phyloP scores from a whole-genome alignment of 2,113 vertebrate species.

The Semnornis frantzii region DNA sequence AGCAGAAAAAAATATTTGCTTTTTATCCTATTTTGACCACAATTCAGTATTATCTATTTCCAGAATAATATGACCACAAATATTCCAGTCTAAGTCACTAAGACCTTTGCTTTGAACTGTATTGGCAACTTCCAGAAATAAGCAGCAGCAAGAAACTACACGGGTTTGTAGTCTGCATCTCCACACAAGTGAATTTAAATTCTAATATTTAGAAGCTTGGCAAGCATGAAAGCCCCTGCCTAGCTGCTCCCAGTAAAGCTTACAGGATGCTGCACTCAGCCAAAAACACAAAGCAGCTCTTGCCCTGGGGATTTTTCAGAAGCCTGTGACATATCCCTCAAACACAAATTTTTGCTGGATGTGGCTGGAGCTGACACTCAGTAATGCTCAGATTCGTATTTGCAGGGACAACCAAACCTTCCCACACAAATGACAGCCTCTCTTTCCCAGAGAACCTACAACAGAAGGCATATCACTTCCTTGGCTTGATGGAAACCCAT shows the following conservation, averaged over 20 bases:
- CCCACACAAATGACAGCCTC: neutral
- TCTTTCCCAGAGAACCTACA: neutral
- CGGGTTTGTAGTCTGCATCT: neutral
- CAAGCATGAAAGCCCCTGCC: neutral
- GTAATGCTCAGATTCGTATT: neutral
- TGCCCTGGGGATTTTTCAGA: neutral
- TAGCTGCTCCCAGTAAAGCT: neutral
- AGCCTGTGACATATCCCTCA: neutral
- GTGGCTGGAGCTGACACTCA: neutral
- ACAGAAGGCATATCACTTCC: rapidly evolving
- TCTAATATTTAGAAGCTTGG: neutral
- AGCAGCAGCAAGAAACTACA: constrained; percentile 11
- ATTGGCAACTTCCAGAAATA: neutral
- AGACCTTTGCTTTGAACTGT: constrained; percentile 14
- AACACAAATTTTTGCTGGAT: neutral
- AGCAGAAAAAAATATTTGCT: constrained; percentile 40
- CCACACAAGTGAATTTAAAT: neutral
- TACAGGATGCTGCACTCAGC: neutral
- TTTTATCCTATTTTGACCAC: constrained; percentile 43
- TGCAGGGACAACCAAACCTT: neutral
- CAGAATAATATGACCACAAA: constrained; percentile 37
- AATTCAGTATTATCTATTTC: constrained; percentile 17
- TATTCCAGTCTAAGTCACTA: neutral
- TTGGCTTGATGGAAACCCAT: neutral
- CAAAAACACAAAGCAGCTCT: neutral